These are phyloP conservation scores for Oikopleura albicans DNA, from an alignment of 23 tunicate genomes.

Conservation along the genomic window DNA sequence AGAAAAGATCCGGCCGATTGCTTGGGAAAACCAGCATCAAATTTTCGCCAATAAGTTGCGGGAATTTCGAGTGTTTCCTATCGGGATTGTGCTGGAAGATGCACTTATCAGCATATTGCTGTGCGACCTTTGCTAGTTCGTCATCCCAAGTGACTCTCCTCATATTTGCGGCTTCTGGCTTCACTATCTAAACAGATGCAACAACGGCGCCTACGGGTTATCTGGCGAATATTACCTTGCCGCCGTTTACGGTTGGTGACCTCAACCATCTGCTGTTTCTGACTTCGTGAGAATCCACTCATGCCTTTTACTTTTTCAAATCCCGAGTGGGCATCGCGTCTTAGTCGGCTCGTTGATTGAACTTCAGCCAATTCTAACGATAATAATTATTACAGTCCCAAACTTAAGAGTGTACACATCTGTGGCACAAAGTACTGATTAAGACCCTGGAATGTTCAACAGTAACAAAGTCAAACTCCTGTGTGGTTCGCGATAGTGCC, in stretches of 20 bases:
- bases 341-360: neutral
- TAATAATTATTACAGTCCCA: too few species aligned
- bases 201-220: too few species aligned
- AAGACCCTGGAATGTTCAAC: too few species aligned
- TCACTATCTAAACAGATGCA: too few species aligned
- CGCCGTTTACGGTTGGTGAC: neutral
- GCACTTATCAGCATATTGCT: conserved; percentile 31
- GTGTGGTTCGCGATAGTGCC: too few species aligned
- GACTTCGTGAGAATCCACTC: neutral
- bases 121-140: conserved; percentile 29
- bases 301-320: neutral
- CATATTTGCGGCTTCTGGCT: conserved; percentile 50
- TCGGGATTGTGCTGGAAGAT: conserved; percentile 38
- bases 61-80: neutral
- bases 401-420: too few species aligned
- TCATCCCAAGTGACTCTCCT: conserved; percentile 46
- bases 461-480: too few species aligned
- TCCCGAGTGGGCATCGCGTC: neutral
- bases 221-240: neutral
- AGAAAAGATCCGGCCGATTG: neutral
- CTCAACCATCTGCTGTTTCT: neutral
- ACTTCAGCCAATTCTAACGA: too few species aligned
- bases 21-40: neutral
- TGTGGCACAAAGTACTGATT: too few species aligned
- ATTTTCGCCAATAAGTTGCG: conserved; percentile 1